phyloP scores from a whole-genome alignment of 2,797 vertebrate genomes.

The Channallabes apus region DNA sequence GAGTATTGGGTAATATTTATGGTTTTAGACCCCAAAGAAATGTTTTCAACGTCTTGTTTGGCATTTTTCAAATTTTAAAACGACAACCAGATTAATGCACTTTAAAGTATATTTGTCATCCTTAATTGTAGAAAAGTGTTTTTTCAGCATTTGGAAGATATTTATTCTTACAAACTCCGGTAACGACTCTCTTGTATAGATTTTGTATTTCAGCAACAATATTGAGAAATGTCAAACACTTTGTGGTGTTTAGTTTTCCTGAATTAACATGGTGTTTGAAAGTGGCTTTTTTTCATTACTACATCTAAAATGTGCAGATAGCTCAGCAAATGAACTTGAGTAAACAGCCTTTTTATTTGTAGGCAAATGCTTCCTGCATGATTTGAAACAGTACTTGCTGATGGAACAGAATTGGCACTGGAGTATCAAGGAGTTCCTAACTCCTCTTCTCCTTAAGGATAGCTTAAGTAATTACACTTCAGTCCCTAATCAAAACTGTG shows the following conservation, averaged over 20 bases:
- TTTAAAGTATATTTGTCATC: constrained; percentile 25
- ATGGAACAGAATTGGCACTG: constrained; percentile 25
- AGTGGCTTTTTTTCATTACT: constrained; percentile 29
- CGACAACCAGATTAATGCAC: neutral
- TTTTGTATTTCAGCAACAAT: constrained; percentile 62
- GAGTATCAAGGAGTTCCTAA: constrained; percentile 3
- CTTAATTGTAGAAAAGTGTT: constrained; percentile 50
- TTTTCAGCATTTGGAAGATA: constrained; percentile 62
- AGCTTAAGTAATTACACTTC: constrained; percentile 76
- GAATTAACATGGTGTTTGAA: neutral
- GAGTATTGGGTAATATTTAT: neutral
- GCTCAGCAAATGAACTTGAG: constrained; percentile 5
- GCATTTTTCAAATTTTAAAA: neutral
- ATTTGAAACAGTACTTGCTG: constrained; percentile 17
- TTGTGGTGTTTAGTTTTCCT: constrained; percentile 33
- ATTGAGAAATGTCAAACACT: constrained; percentile 57
- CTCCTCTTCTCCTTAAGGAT: constrained; percentile 54
- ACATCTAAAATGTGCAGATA: constrained; percentile 29
- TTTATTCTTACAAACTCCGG: constrained; percentile 66
- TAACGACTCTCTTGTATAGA: constrained; percentile 54
- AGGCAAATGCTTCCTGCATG: constrained; percentile 18
- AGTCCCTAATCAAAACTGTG: constrained; percentile 74
- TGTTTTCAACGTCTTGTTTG: neutral
- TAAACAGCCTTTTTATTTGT: constrained; percentile 26
- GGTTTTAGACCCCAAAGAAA: neutral